Evolutionary conservation across 2,888 invertebrate species (phyloP), one percentile per base, ranked within the genome.

Genomic region (Drosophila putrida): DNA sequence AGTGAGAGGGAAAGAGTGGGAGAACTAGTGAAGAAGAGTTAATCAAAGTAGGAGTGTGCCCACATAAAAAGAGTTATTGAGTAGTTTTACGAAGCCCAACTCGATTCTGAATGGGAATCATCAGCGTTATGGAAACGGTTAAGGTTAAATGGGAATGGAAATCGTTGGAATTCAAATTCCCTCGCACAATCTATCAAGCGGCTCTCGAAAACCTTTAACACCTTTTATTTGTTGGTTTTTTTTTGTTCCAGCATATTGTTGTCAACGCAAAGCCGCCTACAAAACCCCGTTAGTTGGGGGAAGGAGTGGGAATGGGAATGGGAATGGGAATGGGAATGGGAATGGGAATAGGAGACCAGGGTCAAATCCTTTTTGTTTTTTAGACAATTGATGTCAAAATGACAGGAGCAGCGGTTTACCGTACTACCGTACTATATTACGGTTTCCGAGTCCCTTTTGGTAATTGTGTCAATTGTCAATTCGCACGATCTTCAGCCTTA

Each of bases 391-490:
- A 62, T 84, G 87, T 87, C 81, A 83, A 73, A 78, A 58, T 70
- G 78, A 53, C 63, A 69, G 69, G 33, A 58, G 50, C 57, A 62
- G 63, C 50, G 76, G 64, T 61, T 75, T 61, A 51, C 43, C 53
- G 64, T 59, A 64, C 53, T 46, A 38, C 38, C 33, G 27, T 46
- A 27, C 25, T 39, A 57, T 53, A 15, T 60, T 80, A 49, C 69
- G 41, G 57, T 57, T 39, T 31, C 36, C 31, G 31, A 20, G 33
- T 43, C 46, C 44, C 63, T 57, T 49, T 54, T 55, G 59, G 62
- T 84, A 82, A 87, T 87, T 84, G 83, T 88, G 78, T 70, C 88
- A 88, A 84, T 84, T 84, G 84, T 88, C 84, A 75, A 64, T 86
- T 82, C 87, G 75, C 82, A 82, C 82, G 84, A 78, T 76, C 75